Evolutionary conservation across 2,113 vertebrate genomes (phyloP), one percentile per base, ranked within the genome.

Genomic region (Puffinus mauretanicus): DNA sequence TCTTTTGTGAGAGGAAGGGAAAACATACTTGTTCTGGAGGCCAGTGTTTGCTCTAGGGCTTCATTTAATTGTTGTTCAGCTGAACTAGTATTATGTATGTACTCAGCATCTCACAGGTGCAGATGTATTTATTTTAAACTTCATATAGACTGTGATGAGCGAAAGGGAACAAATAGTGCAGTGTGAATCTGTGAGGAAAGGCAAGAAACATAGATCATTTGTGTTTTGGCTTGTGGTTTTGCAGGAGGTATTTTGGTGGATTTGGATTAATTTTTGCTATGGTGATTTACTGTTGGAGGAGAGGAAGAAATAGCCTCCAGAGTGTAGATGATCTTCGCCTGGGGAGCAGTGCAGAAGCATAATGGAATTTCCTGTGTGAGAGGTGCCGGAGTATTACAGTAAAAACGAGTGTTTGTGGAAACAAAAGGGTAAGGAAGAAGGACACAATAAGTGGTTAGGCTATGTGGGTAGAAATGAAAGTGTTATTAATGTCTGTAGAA

Each of bases 331-430:
- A 75, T 92, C 29, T 91, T 90, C 0, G 6, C 81, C 91, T 79
- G 42, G 60, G 89, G 71, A 94, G 62, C 73, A 79, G 46, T 90
- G 83, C 79, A 89, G 65, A 67, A 91, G 14, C 4, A 2, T 88
- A 88, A 90, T 92, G 76, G 85, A 88, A 94, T 92, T 95, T 86
- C 75, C 70, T 94, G 80, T 94, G 82, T 38, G 79, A 94, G 87
- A 91, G 65, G 81, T 95, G 89, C 51, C 60, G 10, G 34, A 64
- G 52, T 73, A 38, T 93, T 92, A 57, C 13, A 51, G 66, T 76
- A 81, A 60, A 94, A 86, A 69, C 0, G 1, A 73, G 46, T 77
- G 76, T 88, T 88, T 88, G 65, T 95, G 77, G 66, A 95, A 91
- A 71, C 21, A 12, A 62, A 83, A 71, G 72, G n/a, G 25, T 86